Evolutionary conservation across 2,797 vertebrate species (phyloP).

Genomic region (Gallirallus australis): DNA sequence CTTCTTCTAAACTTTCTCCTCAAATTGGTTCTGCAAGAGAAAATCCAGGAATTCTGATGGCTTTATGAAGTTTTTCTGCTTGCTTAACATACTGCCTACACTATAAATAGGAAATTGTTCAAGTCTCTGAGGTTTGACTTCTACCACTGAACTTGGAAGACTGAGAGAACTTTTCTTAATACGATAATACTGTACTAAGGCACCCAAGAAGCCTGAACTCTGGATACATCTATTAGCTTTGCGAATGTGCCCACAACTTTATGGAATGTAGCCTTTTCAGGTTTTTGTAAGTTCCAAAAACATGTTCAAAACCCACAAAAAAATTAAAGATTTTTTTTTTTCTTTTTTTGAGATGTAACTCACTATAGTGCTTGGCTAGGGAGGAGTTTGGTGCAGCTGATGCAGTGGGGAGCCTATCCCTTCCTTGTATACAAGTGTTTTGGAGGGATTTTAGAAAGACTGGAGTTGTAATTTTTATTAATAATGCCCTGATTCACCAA

Average conservation of each 20-base stretch:
- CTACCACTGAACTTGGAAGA: not conserved
- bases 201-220: not conserved
- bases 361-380: not conserved
- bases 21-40: not conserved
- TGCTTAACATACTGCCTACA: not conserved
- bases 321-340: not conserved
- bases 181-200: not conserved
- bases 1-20: not conserved
- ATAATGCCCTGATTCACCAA: not conserved
- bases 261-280: not conserved
- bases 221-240: not conserved
- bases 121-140: not conserved
- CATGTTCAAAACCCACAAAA: not conserved
- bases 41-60: constrained; percentile 12
- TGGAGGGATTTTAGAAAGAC: not conserved
- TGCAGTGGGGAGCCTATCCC: not conserved
- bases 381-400: not conserved
- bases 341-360: not conserved
- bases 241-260: not conserved
- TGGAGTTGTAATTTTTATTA: not conserved
- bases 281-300: not conserved
- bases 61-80: not conserved
- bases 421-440: not conserved
- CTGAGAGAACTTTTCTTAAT: not conserved
- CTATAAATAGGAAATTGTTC: not conserved